Conservation (phyloP, 1,140 invertebrate species). For the Augochlora pura region DNA sequence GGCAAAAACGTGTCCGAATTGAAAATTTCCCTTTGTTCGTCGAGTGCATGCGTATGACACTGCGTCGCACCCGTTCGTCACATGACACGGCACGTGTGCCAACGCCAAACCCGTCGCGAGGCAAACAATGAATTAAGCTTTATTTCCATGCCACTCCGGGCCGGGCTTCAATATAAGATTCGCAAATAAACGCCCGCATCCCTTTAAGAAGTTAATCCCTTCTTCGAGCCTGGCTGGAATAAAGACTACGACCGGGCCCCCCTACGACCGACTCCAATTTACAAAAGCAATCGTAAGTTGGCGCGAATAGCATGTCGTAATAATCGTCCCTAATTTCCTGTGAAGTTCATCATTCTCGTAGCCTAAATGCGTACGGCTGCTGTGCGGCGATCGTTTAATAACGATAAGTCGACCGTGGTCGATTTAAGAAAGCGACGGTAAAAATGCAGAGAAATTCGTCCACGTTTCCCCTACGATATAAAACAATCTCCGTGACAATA, state of each 20-base stretch:
- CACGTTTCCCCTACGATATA: too few relatives aligned
- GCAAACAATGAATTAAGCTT: constrained; percentile 75
- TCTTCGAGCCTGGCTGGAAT: not conserved
- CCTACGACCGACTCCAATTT: too few relatives aligned
- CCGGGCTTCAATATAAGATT: constrained; percentile 19
- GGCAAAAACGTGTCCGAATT: constrained; percentile 36
- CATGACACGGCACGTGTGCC: constrained; percentile 72
- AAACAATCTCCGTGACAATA: too few relatives aligned
- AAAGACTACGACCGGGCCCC: not conserved
- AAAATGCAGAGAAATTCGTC: too few relatives aligned
- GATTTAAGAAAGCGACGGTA: too few relatives aligned
- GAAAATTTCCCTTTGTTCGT: constrained; percentile 52
- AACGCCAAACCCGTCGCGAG: constrained; percentile 66
- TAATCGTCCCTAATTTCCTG: too few relatives aligned
- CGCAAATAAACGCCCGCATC: constrained; percentile 28
- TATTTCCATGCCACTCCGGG: constrained; percentile 47
- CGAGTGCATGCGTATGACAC: constrained; percentile 69
- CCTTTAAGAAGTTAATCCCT: constrained; percentile 23
- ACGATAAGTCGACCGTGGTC: too few relatives aligned
- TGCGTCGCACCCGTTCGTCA: constrained; percentile 66
- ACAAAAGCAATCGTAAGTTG: too few relatives aligned
- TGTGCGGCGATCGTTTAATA: too few relatives aligned
- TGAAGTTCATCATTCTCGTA: too few relatives aligned
- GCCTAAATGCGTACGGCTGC: too few relatives aligned
- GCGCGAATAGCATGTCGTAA: too few relatives aligned